phyloP scores from a whole-genome alignment of 2,113 vertebrate species.

The Mystacornis crossleyi region DNA sequence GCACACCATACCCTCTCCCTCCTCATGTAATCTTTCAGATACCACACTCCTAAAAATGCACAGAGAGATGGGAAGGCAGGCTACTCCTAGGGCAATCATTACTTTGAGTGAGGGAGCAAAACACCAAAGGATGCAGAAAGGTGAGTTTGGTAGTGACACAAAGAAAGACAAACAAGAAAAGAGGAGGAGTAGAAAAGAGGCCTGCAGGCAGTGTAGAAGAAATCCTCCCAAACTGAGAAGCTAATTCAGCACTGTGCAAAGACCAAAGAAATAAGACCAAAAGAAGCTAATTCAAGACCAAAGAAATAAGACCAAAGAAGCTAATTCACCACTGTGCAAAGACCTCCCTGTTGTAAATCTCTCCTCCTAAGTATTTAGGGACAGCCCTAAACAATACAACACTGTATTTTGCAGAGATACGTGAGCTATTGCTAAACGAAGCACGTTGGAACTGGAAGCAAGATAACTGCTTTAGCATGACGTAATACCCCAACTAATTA shows the following conservation, averaged over 20 bases:
- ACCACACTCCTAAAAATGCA: not conserved
- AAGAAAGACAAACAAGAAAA: not conserved
- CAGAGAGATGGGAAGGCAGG: not conserved
- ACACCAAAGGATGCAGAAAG: not conserved
- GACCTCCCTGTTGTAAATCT: not conserved
- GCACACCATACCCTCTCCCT: not conserved
- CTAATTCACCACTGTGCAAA: not conserved
- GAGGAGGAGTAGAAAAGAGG: not conserved
- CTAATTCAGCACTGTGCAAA: not conserved
- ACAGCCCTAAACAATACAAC: slow-evolving; percentile 11
- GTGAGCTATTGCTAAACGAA: slow-evolving; percentile 2
- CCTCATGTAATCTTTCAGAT: not conserved
- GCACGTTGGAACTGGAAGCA: not conserved
- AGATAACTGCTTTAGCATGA: slow-evolving; percentile 19
- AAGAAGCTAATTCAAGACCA: too few species aligned
- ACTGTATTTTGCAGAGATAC: slow-evolving; percentile 24
- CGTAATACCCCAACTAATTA: not conserved
- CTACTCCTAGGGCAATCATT: not conserved
- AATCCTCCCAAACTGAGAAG: not conserved
- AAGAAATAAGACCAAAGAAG: too few species aligned
- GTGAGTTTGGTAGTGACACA: not conserved
- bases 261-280: too few species aligned
- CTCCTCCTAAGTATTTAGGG: not conserved
- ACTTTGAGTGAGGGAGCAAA: not conserved
- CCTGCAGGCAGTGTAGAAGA: not conserved